Conservation (phyloP, 2,797 vertebrate species). For the Bucorvus abyssinicus region DNA sequence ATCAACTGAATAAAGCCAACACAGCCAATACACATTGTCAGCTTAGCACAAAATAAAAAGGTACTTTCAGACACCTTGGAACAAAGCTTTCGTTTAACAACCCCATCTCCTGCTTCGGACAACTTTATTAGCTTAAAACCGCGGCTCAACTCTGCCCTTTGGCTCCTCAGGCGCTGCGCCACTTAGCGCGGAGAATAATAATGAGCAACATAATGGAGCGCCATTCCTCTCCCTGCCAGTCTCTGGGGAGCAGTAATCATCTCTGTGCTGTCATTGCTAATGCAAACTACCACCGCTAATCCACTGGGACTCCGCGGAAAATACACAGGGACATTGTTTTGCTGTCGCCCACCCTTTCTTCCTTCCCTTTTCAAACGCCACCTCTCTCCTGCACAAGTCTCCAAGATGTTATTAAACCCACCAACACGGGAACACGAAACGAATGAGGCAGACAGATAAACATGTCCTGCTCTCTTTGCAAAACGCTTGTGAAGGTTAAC, state of each 20-base stretch:
- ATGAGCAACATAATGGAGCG: slow-evolving; percentile 55
- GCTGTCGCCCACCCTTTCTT: not conserved
- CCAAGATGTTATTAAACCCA: slow-evolving; percentile 33
- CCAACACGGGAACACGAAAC: not conserved
- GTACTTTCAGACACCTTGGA: not conserved
- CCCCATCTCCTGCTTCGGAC: slow-evolving; percentile 2
- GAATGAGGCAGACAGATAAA: not conserved
- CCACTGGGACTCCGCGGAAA: slow-evolving; percentile 21
- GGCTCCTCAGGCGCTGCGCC: slow-evolving; percentile 12
- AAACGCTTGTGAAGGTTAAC: slow-evolving; percentile 11
- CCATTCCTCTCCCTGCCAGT: slow-evolving; percentile 51
- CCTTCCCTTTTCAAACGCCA: not conserved
- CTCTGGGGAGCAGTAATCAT: slow-evolving; percentile 61
- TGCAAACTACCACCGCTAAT: slow-evolving; percentile 36
- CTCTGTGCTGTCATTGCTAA: slow-evolving; percentile 52
- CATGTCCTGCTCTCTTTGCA: not conserved
- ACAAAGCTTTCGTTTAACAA: slow-evolving; percentile 31
- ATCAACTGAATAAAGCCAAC: not conserved
- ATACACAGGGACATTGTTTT: slow-evolving; percentile 44
- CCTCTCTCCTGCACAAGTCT: slow-evolving; percentile 12
- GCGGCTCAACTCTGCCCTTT: slow-evolving; percentile 29
- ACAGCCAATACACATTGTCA: not conserved
- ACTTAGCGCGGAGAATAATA: slow-evolving; percentile 52
- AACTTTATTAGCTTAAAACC: slow-evolving; percentile 60
- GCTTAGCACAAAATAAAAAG: not conserved